Evolutionary conservation across 1,140 invertebrate genomes (phyloP), one percentile per base, ranked within the genome.

Genomic region (Agrilus planipennis): DNA sequence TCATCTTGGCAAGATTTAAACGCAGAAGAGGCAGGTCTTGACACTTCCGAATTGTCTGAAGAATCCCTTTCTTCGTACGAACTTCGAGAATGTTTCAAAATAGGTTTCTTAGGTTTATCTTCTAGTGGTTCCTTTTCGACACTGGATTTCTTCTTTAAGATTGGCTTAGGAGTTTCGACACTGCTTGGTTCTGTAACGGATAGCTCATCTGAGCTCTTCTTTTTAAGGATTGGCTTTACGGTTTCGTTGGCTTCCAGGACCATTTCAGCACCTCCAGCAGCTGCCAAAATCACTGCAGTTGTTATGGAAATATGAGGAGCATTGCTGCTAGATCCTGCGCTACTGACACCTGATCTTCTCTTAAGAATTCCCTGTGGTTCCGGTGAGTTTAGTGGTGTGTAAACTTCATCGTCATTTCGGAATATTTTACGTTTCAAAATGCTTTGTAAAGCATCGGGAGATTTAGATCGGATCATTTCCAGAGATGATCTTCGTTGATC

Each of bases 61-160:
- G 5, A 4, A 11, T 37, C 34, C 2, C 32, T 15, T 4, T 36
- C 21, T 2, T 51, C 51, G 1, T 28, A 11, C 1, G 46, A 42
- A 47, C 75, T 79, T 48, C 74, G 72, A 0, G 76, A 73, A 15
- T 70, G 73, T 60, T 89, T 90, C 1, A 90, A 61, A 42, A 90
- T 90, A 10, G 87, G 84, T 52, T 76, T 80, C 40, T 76, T 80
- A 0, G 73, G 72, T 38, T 68, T 70, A 20, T 80, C 77, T 29
- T 70, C 79, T 42, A 75, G 68, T 51, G 88, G 82, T 39, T 88
- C 84, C 4, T 76, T 75, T 49, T 89, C 86, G 0, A 75, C 75
- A 34, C 77, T 83, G 0, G 79, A 79, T 55, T 86, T 87, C 57
- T 89, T 89, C 53, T 89, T 89, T 6, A 89, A 54, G 54, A 88